Conservation (phyloP, 2,888 invertebrate species). For the Erebia epiphron region DNA sequence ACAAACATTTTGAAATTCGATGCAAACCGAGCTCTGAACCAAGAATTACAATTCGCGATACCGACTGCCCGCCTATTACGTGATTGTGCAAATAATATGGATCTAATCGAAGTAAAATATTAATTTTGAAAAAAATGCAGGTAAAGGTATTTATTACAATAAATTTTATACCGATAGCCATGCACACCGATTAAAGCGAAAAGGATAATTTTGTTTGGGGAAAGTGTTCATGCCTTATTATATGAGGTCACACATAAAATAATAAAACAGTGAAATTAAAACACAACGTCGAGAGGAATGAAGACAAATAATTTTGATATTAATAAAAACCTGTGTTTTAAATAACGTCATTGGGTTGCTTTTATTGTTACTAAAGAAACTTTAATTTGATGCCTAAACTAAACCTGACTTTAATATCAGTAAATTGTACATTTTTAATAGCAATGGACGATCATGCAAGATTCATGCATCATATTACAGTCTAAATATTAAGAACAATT, state of each 20-base stretch:
- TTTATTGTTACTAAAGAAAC: neutral
- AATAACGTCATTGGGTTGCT: neutral
- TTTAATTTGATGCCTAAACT: constrained; percentile 3
- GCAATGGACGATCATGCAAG: constrained; percentile 40
- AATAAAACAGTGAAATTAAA: constrained; percentile 54
- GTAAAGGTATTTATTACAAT: constrained; percentile 47
- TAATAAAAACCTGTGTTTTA: constrained; percentile 18
- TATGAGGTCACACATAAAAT: constrained; percentile 70
- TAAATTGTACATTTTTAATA: constrained; percentile 7
- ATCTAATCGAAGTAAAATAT: constrained; percentile 55
- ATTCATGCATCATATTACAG: constrained; percentile 42
- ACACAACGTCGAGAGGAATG: constrained; percentile 54
- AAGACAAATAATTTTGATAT: constrained; percentile 51
- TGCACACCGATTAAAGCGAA: constrained; percentile 74
- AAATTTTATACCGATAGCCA: constrained; percentile 67
- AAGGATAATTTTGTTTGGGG: constrained; percentile 54
- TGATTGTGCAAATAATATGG: constrained; percentile 68
- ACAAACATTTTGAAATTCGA: constrained; percentile 40
- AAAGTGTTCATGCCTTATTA: constrained; percentile 71
- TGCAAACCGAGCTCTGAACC: constrained; percentile 7
- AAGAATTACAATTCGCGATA: constrained; percentile 35
- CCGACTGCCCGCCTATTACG: constrained; percentile 67
- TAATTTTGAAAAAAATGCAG: constrained; percentile 49
- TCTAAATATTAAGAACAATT: constrained; percentile 37
- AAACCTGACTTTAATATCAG: neutral